phyloP scores from a whole-genome alignment of 2,113 vertebrate genomes.

The Nothobranchius furzeri region DNA sequence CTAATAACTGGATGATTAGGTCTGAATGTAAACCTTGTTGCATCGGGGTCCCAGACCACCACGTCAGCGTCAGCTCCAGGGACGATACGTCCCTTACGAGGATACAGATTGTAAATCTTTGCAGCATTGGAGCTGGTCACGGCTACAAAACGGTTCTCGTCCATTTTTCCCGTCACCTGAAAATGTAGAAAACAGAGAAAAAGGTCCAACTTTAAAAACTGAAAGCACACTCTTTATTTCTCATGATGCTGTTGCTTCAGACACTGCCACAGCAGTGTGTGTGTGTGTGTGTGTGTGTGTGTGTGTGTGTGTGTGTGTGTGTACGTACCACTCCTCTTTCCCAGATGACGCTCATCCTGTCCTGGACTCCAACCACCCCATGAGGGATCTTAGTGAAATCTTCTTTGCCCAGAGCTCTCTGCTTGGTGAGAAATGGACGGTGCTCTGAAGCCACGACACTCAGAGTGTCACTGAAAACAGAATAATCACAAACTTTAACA shows the following conservation, averaged over 20 bases:
- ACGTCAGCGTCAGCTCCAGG: slow-evolving; percentile 91
- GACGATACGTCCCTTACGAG: slow-evolving; percentile 95
- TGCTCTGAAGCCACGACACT: slow-evolving; percentile 95
- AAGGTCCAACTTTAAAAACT: background rate
- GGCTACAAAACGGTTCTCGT: slow-evolving; percentile 96
- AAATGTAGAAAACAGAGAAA: background rate
- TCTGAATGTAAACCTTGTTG: slow-evolving; percentile 45
- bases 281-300: too few relatives aligned
- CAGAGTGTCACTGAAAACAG: slow-evolving; percentile 86
- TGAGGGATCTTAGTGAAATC: slow-evolving; percentile 99
- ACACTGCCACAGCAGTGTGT: background rate
- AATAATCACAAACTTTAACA: background rate
- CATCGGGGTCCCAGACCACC: slow-evolving; percentile 96
- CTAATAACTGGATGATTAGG: too few relatives aligned
- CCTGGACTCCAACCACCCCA: slow-evolving; percentile 92
- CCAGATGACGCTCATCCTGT: slow-evolving; percentile 98
- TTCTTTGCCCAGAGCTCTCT: slow-evolving; percentile 97
- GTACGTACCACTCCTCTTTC: slow-evolving; percentile 93
- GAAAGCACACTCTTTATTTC: background rate
- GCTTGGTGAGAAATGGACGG: slow-evolving; percentile 91
- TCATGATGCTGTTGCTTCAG: background rate
- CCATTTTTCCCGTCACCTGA: slow-evolving; percentile 97
- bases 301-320: background rate
- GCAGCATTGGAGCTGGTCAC: slow-evolving; percentile 96
- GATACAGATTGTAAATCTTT: slow-evolving; percentile 97